Percentiles rank a stretch among this genome's conserved stretches.
Conservation (phyloP, 2,888 invertebrate genomes). For the Drosophila emarginata region DNA sequence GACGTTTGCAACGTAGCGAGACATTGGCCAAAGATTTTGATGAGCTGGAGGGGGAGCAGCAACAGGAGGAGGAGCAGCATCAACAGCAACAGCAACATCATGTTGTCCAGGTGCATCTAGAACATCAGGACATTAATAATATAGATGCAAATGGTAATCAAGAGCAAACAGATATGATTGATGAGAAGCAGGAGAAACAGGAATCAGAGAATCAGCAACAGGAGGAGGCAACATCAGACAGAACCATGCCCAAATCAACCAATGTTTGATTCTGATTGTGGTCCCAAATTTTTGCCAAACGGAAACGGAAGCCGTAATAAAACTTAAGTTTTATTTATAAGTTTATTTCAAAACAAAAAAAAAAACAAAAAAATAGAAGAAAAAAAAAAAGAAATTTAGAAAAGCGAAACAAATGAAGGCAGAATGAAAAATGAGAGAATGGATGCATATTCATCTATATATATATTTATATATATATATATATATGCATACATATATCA, state of each 20-base stretch:
- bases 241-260: slow-evolving; percentile 52
- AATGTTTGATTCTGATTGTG: slow-evolving; percentile 72
- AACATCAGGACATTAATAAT: slow-evolving; percentile 21
- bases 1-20: slow-evolving; percentile 78
- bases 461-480: no score
- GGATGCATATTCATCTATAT: no score
- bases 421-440: not conserved
- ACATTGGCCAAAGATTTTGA: slow-evolving; percentile 77
- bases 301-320: slow-evolving; percentile 54
- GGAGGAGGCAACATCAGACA: slow-evolving; percentile 35
- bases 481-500: not conserved
- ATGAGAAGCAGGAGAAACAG: slow-evolving; percentile 15
- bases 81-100: slow-evolving; percentile 46
- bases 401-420: not conserved
- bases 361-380: not conserved
- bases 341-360: not conserved
- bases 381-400: not conserved
- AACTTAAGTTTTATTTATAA: not conserved
- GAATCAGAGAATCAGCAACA: slow-evolving; percentile 24
- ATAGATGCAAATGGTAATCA: not conserved
- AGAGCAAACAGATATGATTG: not conserved
- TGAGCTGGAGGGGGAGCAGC: slow-evolving; percentile 55
- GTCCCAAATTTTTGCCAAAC: slow-evolving; percentile 64
- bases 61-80: slow-evolving; percentile 48
- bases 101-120: slow-evolving; percentile 61